Evolutionary conservation across 2,113 vertebrate genomes (phyloP), one percentile per base, ranked within the genome.

Genomic region (Aegithalos caudatus): DNA sequence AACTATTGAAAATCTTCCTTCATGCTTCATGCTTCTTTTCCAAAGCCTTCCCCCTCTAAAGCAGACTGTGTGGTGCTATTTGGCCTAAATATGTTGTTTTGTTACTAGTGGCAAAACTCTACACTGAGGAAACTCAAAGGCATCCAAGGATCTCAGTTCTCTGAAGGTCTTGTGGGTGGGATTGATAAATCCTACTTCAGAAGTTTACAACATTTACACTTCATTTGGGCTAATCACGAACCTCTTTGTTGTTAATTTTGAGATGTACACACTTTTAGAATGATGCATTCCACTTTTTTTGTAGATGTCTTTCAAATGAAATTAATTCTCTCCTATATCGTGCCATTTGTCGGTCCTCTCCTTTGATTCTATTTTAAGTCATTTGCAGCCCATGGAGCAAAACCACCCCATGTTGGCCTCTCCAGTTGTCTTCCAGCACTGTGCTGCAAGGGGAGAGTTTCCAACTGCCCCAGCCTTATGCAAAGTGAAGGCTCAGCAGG

Each of bases 151-250:
- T 65, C 65, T 94, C 35, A 60, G 18, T 48, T 86, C 60, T 74
- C 69, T 78, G 33, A 35, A 95, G 48, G 38, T 81, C 60, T 35
- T 38, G 38, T 47, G 56, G 24, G 35, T 60, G 70, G 53, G 35
- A 50, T 7, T 81, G 70, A 45, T 72, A 51, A 48, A 58, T 86
- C 51, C 60, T 38, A 8, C 77, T 89, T 94, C 90, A 92, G 77
- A 92, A 87, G 47, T 94, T 91, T 60, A 76, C 48, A 62, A 20
- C 8, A 5, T 91, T 95, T 81, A 51, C 84, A 91, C 73, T 87
- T 28, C 22, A 79, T 90, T 64, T 79, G 51, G 24, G 35, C 51
- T 91, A 48, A 78, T 61, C 12, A n/a, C 14, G 4, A 71, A 33
- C 67, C 10, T 69, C 67, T 95, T 91, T 77, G 64, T 83, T 91